These are phyloP conservation scores for Polyploca ridens DNA, from an alignment of 2,888 invertebrate species.

Conservation along the genomic window DNA sequence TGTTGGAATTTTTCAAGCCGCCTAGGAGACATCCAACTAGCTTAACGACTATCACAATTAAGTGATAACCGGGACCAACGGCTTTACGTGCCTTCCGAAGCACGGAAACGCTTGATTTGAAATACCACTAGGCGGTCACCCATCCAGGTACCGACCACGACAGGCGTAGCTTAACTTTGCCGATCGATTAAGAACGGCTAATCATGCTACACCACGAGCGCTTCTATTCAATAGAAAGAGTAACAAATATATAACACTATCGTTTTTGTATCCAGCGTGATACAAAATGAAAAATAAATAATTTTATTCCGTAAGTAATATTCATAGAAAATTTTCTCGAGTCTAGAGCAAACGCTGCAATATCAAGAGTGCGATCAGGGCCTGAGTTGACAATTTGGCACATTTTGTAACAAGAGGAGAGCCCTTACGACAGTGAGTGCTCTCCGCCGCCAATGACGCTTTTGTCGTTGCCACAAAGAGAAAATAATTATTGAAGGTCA, in stretches of 20 bases:
- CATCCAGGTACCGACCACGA: too few relatives aligned
- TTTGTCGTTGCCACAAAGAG: conserved; percentile 63
- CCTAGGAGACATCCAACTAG: too few relatives aligned
- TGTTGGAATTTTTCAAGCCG: too few relatives aligned
- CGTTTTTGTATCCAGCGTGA: neutral
- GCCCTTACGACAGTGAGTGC: conserved; percentile 49
- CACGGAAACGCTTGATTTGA: too few relatives aligned
- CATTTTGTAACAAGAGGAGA: conserved; percentile 68
- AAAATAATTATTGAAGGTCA: conserved; percentile 59
- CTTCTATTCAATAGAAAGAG: too few relatives aligned
- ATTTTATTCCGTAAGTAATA: conserved; percentile 10
- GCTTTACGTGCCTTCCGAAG: too few relatives aligned
- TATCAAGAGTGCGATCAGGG: conserved; percentile 63
- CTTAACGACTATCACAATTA: too few relatives aligned
- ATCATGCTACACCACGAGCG: too few relatives aligned
- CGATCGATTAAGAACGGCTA: too few relatives aligned
- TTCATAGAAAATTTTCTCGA: conserved; percentile 22
- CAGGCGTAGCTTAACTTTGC: too few relatives aligned
- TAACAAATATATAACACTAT: neutral
- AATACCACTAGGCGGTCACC: too few relatives aligned
- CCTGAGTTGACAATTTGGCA: conserved; percentile 73
- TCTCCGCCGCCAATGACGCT: conserved; percentile 58
- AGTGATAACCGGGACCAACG: too few relatives aligned
- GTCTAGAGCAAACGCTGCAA: conserved; percentile 42
- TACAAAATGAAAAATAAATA: neutral